Base-by-base conservation (phyloP, 2,797 vertebrate genomes). In the Agapornis canus region DNA sequence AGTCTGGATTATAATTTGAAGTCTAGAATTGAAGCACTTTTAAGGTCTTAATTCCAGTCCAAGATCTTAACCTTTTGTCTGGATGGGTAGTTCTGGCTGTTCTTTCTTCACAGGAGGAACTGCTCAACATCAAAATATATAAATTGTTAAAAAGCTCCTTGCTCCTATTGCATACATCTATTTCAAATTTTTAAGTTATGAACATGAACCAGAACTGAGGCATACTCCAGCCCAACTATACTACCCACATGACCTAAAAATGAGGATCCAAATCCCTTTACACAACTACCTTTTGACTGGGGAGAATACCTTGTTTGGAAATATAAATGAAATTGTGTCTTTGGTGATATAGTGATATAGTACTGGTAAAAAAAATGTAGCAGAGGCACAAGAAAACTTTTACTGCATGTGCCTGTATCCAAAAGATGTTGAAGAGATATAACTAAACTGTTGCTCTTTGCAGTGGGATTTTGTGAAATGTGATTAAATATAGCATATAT, bases 11-110 rank as follows among this genome's bases (percentile, higher is more conserved):
- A 45, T 72, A 37, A 42, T 61, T 61, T 89, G 29, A 65, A 84
- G 10, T 32, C 48, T 60, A 48, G 17, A 72, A 47, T 7, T 56
- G 17, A 86, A 92, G 82, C 11, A 7, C 21, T 57, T 83, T 89
- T 54, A 71, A 8, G 2, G 11, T 56, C 65, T 83, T 52, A 0
- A 21, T 71, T 81, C 18, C 7, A 64, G 32, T 71, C 13, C 12
- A 61, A 71, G 40, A 25, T 70, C 84, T 77, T 79, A 91, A 86
- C n/a, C 32, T 85, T 71, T 60, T 43, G 11, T 80, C 56, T 82
- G 20, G 29, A 64, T 5, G 5, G 9, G 18, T 60, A 65, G 17
- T 65, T 83, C 27, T 9, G 5, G 5, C 8, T 82, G 26, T 63
- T 40, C 27, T 77, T 89, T 84, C 60, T 68, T 20, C 40, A 56